Evolutionary conservation across 2,797 vertebrate species (phyloP).

Genomic region (Dipus sagitta): DNA sequence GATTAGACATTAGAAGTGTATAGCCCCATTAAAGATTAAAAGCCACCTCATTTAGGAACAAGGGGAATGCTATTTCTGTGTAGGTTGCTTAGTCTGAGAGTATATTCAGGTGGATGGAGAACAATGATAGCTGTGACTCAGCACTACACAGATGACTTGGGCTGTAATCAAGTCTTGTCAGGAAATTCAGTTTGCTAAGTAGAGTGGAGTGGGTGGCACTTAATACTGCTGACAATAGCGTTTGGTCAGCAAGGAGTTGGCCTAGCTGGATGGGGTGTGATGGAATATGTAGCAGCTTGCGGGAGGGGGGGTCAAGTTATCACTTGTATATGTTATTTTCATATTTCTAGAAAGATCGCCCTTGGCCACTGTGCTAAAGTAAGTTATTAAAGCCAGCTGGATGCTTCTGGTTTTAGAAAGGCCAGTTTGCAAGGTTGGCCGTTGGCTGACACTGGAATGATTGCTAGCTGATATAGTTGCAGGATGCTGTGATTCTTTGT

Average conservation of each 20-base stretch:
- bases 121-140: neutral
- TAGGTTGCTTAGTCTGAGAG: neutral
- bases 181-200: neutral
- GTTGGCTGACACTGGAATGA: neutral
- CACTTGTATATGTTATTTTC: neutral
- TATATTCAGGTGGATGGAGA: neutral
- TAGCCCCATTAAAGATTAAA: neutral
- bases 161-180: neutral
- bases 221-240: neutral
- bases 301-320: neutral
- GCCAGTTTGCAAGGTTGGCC: neutral
- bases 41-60: neutral
- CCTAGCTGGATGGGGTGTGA: neutral
- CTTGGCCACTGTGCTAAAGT: neutral
- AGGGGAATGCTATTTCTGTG: neutral
- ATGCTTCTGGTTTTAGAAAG: slow-evolving; percentile 2
- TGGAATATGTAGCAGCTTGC: neutral
- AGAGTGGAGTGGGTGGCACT: neutral
- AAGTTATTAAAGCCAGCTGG: neutral
- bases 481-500: neutral
- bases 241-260: neutral
- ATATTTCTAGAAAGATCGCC: neutral
- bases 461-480: slow-evolving; percentile 6
- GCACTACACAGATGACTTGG: neutral
- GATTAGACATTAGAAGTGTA: neutral